Base-by-base conservation (phyloP, 1,140 invertebrate species). In the Schlechtendalia chinensis region DNA sequence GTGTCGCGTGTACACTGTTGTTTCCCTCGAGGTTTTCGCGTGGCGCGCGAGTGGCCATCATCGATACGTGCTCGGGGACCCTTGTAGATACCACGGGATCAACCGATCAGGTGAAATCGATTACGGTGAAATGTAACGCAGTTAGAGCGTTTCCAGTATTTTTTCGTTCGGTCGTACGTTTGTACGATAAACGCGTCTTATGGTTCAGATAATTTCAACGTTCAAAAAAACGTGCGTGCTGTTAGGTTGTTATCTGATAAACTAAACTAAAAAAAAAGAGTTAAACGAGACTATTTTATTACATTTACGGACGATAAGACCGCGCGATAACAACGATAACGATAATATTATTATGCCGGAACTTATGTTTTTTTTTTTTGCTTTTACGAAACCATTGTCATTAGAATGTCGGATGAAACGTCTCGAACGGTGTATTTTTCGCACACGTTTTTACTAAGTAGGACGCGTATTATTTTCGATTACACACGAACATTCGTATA, bases 201-300 rank as follows among this genome's bases (percentile, higher is more conserved):
- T 32, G 10, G 19, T n/a, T 5, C 14, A 17, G 29, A 59, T 59
- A 59, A n/a, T 59, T 27, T 27, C 24, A 24, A 58, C 12, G 22
- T 58, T 14, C 22, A 59, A 59, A 59, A 11, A n/a, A n/a, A n/a
- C n/a, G n/a, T n/a, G n/a, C n/a, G n/a, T n/a, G n/a, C n/a, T n/a
- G n/a, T n/a, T n/a, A n/a, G n/a, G n/a, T n/a, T n/a, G 19, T 61
- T 61, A 27, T 61, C 11, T 61, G 27, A 14, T 29, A 14, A 24
- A 61, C 14, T 61, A 24, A 59, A 59, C 24, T 32, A 67, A 67
- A 5, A 63, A 63, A 6, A 32, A 19, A 2, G 32, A 63, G 1
- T 63, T 39, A 39, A 67, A 67, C 32, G 19, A 39, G 32, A 67
- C 0, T 65, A 67, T 67, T 39, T 67, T n/a, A 67, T 67, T 67